Percentiles rank a stretch among this genome's conserved stretches.
Conservation (phyloP, 2,113 vertebrate genomes). For the Tetrao urogallus region DNA sequence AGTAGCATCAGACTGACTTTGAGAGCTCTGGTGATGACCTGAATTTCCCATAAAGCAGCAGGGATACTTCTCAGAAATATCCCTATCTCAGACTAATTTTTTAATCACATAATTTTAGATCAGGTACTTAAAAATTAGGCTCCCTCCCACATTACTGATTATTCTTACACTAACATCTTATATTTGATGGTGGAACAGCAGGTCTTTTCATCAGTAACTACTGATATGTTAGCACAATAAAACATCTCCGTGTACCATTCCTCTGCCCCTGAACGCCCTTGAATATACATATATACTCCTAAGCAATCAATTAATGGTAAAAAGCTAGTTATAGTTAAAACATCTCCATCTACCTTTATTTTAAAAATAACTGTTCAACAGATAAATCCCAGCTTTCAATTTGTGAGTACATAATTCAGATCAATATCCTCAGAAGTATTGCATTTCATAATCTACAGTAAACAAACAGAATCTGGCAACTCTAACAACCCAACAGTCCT, state of each 20-base stretch:
- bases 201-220: neutral
- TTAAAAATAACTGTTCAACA: neutral
- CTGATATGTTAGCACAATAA: neutral
- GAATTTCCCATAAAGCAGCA: slow-evolving; percentile 14
- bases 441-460: fast-evolving
- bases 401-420: neutral
- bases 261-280: neutral
- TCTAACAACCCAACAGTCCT: neutral
- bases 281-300: neutral
- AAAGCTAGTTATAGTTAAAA: neutral
- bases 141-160: slow-evolving; percentile 21
- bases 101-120: slow-evolving; percentile 40
- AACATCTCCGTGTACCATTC: neutral
- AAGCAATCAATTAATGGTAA: slow-evolving; percentile 28
- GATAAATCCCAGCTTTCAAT: neutral
- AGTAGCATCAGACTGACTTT: neutral
- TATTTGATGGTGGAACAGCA: neutral
- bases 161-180: neutral
- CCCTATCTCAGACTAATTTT: slow-evolving; percentile 14
- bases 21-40: neutral
- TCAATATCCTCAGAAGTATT: neutral
- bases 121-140: slow-evolving; percentile 28
- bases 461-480: neutral
- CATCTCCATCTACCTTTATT: neutral
- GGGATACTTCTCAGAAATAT: slow-evolving; percentile 6